phyloP scores from a whole-genome alignment of 2,888 invertebrate genomes.

The Pammene fasciana region DNA sequence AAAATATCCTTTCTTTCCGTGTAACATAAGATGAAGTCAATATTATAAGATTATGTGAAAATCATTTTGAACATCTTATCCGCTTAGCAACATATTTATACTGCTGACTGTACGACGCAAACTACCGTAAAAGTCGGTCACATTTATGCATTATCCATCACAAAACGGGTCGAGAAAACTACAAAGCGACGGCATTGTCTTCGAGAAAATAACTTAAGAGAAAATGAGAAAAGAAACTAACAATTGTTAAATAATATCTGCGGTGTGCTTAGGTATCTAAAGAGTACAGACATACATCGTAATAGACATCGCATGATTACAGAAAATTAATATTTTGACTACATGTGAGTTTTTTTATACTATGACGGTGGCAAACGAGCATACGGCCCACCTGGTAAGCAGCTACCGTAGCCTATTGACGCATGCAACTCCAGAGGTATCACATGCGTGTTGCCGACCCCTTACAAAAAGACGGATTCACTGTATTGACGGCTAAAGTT shows the following conservation, averaged over 20 bases:
- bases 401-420: too few species aligned
- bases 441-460: too few species aligned
- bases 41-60: background rate
- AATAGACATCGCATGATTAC: conserved; percentile 4
- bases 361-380: too few species aligned
- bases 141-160: conserved; percentile 36
- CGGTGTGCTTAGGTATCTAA: conserved; percentile 45
- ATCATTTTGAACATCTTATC: background rate
- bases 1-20: too few species aligned
- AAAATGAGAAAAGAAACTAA: conserved; percentile 42
- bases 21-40: too few species aligned
- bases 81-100: background rate
- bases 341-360: too few species aligned
- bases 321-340: background rate
- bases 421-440: too few species aligned
- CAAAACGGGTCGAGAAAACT: conserved; percentile 37
- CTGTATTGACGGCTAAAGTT: too few species aligned
- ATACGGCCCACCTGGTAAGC: too few species aligned
- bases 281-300: conserved; percentile 37
- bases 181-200: conserved; percentile 39
- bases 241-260: conserved; percentile 49
- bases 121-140: conserved; percentile 8
- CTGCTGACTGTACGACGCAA: background rate
- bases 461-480: too few species aligned
- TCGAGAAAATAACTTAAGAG: conserved; percentile 41